phyloP scores from a whole-genome alignment of 2,888 invertebrate species.

The Pollenia griseotomentosa region DNA sequence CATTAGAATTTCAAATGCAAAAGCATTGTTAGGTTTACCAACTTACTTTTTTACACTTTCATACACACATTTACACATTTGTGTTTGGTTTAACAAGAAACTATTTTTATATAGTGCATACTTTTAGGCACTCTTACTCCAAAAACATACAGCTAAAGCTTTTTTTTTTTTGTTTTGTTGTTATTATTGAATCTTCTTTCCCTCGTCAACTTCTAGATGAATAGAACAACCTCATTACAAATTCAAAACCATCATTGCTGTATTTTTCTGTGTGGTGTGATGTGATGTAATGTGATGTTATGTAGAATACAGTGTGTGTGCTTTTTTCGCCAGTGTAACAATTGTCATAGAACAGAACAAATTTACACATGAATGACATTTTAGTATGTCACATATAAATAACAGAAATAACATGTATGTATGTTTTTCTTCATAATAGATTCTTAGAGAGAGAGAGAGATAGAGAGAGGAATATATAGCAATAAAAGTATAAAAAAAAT shows the following conservation, averaged over 20 bases:
- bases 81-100: neutral
- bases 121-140: slow-evolving; percentile 47
- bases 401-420: slow-evolving; percentile 8
- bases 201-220: neutral
- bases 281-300: slow-evolving; percentile 6
- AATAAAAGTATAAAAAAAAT: slow-evolving; percentile 10
- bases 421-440: slow-evolving; percentile 14
- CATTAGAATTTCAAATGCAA: neutral
- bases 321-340: slow-evolving; percentile 6
- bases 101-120: slow-evolving; percentile 23
- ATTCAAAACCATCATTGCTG: slow-evolving; percentile 61
- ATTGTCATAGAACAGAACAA: slow-evolving; percentile 38
- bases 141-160: neutral
- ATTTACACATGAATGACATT: slow-evolving; percentile 58
- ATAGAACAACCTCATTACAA: slow-evolving; percentile 59
- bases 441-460: neutral
- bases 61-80: neutral
- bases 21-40: slow-evolving; percentile 1
- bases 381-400: slow-evolving; percentile 46
- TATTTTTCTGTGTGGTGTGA: slow-evolving; percentile 18
- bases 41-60: neutral
- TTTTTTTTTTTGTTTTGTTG: neutral
- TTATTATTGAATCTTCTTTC: neutral
- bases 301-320: neutral
- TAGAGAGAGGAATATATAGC: neutral